Evolutionary conservation across 1,140 invertebrate genomes (phyloP).

Genomic region (Apocrypta bakeri): DNA sequence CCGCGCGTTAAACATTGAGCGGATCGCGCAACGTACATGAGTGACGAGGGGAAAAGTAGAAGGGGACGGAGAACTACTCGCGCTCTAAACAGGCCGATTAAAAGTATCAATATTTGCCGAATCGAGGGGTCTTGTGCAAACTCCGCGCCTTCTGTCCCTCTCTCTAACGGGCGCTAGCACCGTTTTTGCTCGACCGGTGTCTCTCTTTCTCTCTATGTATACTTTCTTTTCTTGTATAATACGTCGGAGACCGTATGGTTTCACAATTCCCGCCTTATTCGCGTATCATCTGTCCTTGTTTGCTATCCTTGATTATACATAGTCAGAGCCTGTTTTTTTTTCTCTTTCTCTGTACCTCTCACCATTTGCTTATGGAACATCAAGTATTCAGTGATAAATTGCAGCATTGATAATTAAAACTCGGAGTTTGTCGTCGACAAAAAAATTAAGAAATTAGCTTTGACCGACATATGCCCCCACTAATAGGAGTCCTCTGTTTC

Average conservation of each 20-base stretch:
- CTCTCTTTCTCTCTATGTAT: not conserved
- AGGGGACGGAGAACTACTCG: not conserved
- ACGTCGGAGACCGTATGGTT: constrained; percentile 3
- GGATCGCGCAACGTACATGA: constrained; percentile 39
- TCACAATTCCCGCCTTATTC: constrained; percentile 10
- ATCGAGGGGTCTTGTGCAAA: constrained; percentile 54
- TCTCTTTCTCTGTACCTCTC: no score
- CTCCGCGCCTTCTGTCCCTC: constrained; percentile 21
- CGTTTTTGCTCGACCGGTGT: constrained; percentile 10
- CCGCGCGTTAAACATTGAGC: constrained; percentile 39
- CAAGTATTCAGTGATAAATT: not conserved
- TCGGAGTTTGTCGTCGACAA: not conserved
- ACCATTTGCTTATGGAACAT: not conserved
- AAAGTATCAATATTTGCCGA: constrained; percentile 68
- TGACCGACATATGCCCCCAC: not conserved
- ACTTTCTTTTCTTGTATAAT: not conserved
- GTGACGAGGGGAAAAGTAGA: constrained; percentile 27
- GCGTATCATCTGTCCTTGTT: not conserved
- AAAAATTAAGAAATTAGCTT: not conserved
- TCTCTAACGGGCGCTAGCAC: constrained; percentile 3
- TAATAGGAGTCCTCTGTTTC: no score
- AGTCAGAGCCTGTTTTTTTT: not conserved
- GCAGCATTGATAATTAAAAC: not conserved
- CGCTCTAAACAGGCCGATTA: constrained; percentile 63
- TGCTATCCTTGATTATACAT: not conserved